Percentiles rank a stretch among this genome's conserved stretches.
Evolutionary conservation across 2,888 invertebrate genomes (phyloP).

Genomic region (Drosophila engyochracea): DNA sequence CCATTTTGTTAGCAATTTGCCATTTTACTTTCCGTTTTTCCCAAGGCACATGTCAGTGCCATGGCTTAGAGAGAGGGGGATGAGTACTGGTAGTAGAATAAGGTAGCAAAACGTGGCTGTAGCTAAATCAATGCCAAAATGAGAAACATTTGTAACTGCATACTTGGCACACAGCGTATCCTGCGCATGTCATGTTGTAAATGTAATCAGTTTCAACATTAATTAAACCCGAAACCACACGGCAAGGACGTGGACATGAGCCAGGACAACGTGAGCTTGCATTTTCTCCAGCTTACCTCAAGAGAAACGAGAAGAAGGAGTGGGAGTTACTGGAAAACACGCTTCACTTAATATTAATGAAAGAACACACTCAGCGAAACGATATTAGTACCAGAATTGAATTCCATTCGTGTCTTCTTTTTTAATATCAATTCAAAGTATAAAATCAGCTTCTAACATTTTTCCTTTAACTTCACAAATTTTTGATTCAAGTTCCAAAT

Average conservation of each 20-base stretch:
- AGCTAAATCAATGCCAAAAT: conserved; percentile 73
- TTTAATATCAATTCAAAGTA: not conserved
- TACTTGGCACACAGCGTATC: conserved; percentile 16
- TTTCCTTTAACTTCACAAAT: not conserved
- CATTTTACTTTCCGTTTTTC: conserved; percentile 38
- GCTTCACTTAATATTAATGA: conserved; percentile 25
- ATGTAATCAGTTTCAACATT: conserved; percentile 68
- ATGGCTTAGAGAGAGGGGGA: not conserved
- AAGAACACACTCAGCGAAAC: conserved; percentile 6
- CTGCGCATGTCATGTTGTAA: conserved; percentile 14
- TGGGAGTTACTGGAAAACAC: not conserved
- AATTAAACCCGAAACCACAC: conserved; percentile 69
- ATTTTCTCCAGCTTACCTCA: conserved; percentile 40
- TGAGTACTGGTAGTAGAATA: not conserved
- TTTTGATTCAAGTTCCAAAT: no score
- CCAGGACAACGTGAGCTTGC: conserved; percentile 57
- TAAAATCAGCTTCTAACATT: not conserved
- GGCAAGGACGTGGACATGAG: conserved; percentile 43
- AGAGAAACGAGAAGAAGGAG: conserved; percentile 7
- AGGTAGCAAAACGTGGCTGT: conserved; percentile 2
- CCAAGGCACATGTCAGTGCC: conserved; percentile 29
- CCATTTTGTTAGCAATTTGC: conserved; percentile 48
- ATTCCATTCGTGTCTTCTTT: not conserved
- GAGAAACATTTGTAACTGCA: conserved; percentile 55
- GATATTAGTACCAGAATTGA: not conserved